A percentile compares a stretch with the other conserved stretches of the same genome.
Evolutionary conservation across 1,140 invertebrate species (phyloP).

Genomic region (Tachypleus tridentatus): DNA sequence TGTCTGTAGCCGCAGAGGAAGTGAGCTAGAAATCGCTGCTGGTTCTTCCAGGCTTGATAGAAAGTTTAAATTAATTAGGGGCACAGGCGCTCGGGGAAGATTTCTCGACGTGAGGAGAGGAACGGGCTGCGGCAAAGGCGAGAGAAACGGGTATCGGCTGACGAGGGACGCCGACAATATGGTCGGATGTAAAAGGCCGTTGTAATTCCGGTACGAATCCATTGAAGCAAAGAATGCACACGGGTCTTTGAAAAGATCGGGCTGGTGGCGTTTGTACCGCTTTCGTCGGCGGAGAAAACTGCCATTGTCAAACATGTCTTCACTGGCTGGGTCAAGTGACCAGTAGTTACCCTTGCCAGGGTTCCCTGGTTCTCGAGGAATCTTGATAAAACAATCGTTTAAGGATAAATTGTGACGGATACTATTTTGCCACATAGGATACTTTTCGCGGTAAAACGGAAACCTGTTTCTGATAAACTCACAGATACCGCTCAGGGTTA

Average conservation of each 20-base stretch:
- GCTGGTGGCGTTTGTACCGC: conserved; percentile 63
- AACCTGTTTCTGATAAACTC: conserved; percentile 91
- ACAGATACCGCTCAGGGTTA: conserved; percentile 43
- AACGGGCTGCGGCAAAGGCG: conserved; percentile 19
- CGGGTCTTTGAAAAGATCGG: conserved; percentile 20
- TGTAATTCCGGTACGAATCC: conserved; percentile 24
- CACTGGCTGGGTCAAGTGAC: conserved; percentile 90
- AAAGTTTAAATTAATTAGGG: conserved; percentile 9
- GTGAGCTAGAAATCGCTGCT: neutral
- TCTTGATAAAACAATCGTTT: conserved; percentile 99
- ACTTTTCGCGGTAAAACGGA: conserved; percentile 89
- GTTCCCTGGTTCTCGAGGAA: conserved; percentile 93
- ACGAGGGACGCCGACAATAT: conserved; percentile 15
- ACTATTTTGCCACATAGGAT: conserved; percentile 92
- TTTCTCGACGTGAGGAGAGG: conserved; percentile 14
- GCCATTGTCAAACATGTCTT: conserved; percentile 99
- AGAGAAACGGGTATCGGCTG: conserved; percentile 25
- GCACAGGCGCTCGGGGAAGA: conserved; percentile 13
- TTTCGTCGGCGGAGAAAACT: conserved; percentile 89
- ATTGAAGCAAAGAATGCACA: conserved; percentile 27
- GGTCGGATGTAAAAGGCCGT: conserved; percentile 19
- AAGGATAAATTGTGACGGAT: conserved; percentile 94
- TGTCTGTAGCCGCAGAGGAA: conserved; percentile 4
- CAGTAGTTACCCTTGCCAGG: conserved; percentile 99
- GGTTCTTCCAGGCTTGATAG: conserved; percentile 6